A percentile compares a stretch with the other conserved stretches of the same genome.
phyloP scores from a whole-genome alignment of 2,888 invertebrate species.

The Andrena flavipes region DNA sequence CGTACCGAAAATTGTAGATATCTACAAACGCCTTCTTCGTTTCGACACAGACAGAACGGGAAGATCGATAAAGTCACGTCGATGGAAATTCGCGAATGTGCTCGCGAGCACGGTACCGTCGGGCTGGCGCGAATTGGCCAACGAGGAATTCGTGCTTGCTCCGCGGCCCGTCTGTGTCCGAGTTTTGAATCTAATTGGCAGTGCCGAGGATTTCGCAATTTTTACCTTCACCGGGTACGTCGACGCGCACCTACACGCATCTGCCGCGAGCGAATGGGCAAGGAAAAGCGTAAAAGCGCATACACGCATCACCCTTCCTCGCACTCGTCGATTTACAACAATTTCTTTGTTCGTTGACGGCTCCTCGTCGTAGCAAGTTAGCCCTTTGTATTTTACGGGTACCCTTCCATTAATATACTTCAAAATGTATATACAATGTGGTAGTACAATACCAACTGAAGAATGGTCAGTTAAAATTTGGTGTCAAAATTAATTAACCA shows the following conservation, averaged over 20 bases:
- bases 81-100: constrained; percentile 17
- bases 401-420: too few species aligned
- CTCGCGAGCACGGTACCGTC: neutral
- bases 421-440: too few species aligned
- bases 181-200: constrained; percentile 77
- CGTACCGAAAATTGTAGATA: constrained; percentile 26
- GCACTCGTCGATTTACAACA: constrained; percentile 3
- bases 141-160: constrained; percentile 64
- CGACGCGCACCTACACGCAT: constrained; percentile 21
- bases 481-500: too few species aligned
- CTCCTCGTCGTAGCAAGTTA: neutral
- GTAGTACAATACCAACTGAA: too few species aligned
- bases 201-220: constrained; percentile 74
- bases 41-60: constrained; percentile 7
- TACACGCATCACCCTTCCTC: constrained; percentile 10
- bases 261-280: constrained; percentile 29
- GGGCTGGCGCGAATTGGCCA: constrained; percentile 48
- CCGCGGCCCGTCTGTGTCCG: constrained; percentile 54
- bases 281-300: constrained; percentile 38
- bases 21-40: neutral
- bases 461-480: too few species aligned
- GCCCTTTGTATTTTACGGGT: too few species aligned
- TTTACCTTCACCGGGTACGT: constrained; percentile 67
- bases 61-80: constrained; percentile 15
- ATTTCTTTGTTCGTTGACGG: constrained; percentile 8